Percentiles rank a stretch among this genome's conserved stretches.
These are phyloP conservation scores for Tragulus kanchil DNA, from an alignment of 2,113 vertebrate genomes.

Conservation along the genomic window DNA sequence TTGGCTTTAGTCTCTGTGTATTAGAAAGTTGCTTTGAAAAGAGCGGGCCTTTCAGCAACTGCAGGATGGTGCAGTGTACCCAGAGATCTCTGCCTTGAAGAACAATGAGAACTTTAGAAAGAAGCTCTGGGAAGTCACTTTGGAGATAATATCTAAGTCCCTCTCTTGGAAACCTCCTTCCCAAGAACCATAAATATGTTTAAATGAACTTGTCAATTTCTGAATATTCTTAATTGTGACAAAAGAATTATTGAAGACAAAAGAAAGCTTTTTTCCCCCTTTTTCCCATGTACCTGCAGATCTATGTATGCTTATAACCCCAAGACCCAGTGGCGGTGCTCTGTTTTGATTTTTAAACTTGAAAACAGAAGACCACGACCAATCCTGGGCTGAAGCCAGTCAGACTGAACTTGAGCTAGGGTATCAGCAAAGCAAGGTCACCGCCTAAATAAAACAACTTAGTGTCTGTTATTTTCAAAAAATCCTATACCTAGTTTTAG, in stretches of 20 bases:
- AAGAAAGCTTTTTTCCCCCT: background rate
- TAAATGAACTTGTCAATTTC: conserved; percentile 16
- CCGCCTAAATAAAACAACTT: background rate
- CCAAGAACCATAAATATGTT: background rate
- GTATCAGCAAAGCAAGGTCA: background rate
- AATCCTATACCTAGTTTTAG: background rate
- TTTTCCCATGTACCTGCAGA: background rate
- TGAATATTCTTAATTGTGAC: background rate
- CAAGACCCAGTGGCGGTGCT: background rate
- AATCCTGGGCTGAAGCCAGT: background rate
- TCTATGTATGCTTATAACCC: background rate
- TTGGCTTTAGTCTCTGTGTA: background rate
- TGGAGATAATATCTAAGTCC: background rate
- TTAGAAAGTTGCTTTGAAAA: conserved; percentile 18
- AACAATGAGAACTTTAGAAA: background rate
- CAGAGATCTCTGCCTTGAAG: background rate
- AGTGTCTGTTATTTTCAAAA: background rate
- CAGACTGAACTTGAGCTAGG: background rate
- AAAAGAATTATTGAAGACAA: background rate
- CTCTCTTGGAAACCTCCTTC: background rate
- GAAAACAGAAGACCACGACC: background rate
- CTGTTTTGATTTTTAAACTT: background rate
- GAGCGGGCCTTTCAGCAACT: background rate
- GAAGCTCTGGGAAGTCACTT: background rate
- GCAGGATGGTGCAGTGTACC: background rate